phyloP scores from a whole-genome alignment of 2,113 vertebrate species.

The Nothobranchius furzeri region DNA sequence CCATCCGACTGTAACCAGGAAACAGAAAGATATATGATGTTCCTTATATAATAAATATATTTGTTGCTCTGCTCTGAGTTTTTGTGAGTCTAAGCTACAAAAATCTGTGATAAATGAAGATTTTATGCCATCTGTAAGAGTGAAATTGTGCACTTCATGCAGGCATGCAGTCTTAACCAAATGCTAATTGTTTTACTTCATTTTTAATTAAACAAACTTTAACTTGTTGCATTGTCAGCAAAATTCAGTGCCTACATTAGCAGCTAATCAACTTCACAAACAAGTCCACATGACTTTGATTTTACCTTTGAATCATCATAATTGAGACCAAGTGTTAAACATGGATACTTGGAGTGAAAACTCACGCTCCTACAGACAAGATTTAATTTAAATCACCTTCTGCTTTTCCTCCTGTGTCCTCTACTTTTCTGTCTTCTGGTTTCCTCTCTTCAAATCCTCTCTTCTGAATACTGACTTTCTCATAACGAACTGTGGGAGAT shows the following conservation, averaged over 20 bases:
- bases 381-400: not conserved
- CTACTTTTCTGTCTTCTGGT: not conserved
- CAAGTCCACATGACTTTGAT: constrained; percentile 7
- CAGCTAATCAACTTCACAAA: constrained; percentile 1
- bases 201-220: constrained; percentile 4
- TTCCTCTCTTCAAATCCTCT: no score
- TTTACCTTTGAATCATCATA: not conserved
- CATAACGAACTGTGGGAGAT: not conserved
- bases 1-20: constrained; percentile 1
- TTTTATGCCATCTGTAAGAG: constrained; percentile 17
- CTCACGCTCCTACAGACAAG: not conserved
- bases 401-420: not conserved
- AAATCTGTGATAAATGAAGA: constrained; percentile 22
- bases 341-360: not conserved
- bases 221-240: constrained; percentile 6
- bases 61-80: not conserved
- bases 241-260: not conserved
- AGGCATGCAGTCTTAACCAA: not conserved
- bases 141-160: constrained; percentile 9
- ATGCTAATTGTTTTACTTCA: not conserved
- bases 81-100: not conserved
- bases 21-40: not conserved
- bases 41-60: not conserved
- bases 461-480: no score
- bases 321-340: not conserved